Evolutionary conservation across 2,113 vertebrate species (phyloP).

Genomic region (Ceyx cyanopectus): DNA sequence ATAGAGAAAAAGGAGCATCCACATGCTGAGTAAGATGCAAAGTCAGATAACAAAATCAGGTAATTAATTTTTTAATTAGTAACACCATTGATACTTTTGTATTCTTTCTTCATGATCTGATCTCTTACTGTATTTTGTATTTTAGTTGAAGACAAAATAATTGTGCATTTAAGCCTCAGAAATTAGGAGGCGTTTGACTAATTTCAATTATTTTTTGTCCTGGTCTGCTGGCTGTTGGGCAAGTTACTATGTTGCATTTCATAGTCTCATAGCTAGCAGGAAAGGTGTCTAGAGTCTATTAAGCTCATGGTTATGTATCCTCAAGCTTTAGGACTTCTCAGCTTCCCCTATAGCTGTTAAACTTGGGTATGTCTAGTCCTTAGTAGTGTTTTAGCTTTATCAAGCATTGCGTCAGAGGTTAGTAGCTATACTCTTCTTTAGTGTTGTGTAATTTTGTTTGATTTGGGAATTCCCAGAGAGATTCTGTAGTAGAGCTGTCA

Average conservation of each 20-base stretch:
- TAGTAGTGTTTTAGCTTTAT: not conserved
- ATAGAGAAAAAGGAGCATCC: not conserved
- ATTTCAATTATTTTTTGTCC: not conserved
- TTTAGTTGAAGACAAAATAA: not conserved
- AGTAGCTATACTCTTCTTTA: not conserved
- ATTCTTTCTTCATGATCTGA: not conserved
- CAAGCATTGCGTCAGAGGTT: not conserved
- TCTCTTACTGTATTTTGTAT: rapidly evolving
- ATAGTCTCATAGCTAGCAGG: not conserved
- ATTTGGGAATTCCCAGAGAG: not conserved
- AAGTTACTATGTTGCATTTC: not conserved
- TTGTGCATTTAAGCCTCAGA: not conserved
- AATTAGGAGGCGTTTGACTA: conserved; percentile 5
- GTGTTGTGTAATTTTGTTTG: not conserved
- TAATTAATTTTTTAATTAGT: not conserved
- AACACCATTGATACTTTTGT: not conserved
- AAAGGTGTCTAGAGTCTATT: not conserved
- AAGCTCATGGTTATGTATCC: not conserved
- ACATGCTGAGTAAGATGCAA: not conserved
- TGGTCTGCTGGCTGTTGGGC: not conserved
- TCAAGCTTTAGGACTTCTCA: not conserved
- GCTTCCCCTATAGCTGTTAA: not conserved
- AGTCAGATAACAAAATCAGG: not conserved
- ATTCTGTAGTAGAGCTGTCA: not conserved
- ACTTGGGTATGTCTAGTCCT: not conserved